Evolutionary conservation across 1,140 invertebrate genomes (phyloP).

Genomic region (Listronotus bonariensis): DNA sequence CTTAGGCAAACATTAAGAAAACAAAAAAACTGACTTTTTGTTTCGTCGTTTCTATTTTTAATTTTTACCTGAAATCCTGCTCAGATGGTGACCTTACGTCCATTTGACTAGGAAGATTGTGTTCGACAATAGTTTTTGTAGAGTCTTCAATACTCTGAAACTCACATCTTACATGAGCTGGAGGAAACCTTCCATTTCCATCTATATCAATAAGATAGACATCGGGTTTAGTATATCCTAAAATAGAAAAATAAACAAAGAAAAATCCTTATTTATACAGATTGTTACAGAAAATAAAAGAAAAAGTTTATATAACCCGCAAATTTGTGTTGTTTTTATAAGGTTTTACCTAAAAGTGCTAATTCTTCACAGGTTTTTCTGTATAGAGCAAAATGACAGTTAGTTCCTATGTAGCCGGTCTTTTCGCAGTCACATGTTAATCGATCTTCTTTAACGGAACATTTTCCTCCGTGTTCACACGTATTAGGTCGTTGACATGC

Average conservation of each 20-base stretch:
- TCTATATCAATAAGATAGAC: conserved; percentile 92
- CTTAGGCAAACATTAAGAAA: too few species aligned
- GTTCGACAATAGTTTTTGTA: conserved; percentile 89
- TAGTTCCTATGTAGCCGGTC: conserved; percentile 86
- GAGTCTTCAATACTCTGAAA: conserved; percentile 84
- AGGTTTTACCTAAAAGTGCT: conserved; percentile 68
- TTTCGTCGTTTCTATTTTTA: too few species aligned
- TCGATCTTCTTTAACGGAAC: conserved; percentile 84
- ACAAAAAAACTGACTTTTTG: too few species aligned
- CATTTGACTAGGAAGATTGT: conserved; percentile 88
- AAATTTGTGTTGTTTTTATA: too few species aligned
- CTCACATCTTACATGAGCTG: conserved; percentile 87
- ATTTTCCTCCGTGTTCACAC: conserved; percentile 89
- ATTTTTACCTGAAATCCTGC: conserved; percentile 65
- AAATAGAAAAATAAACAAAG: conserved; percentile 16
- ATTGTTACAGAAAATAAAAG: too few species aligned
- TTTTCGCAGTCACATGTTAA: conserved; percentile 87
- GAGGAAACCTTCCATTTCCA: conserved; percentile 87
- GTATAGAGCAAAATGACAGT: conserved; percentile 91
- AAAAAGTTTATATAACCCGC: too few species aligned
- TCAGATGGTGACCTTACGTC: conserved; percentile 78
- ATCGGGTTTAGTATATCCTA: conserved; percentile 80
- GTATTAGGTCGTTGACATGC: conserved; percentile 86
- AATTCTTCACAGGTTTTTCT: conserved; percentile 91
- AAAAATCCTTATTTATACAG: not conserved